A percentile compares a stretch with the other conserved stretches of the same genome.
Evolutionary conservation across 2,797 vertebrate genomes (phyloP).

Genomic region (Centroberyx gerrardi): DNA sequence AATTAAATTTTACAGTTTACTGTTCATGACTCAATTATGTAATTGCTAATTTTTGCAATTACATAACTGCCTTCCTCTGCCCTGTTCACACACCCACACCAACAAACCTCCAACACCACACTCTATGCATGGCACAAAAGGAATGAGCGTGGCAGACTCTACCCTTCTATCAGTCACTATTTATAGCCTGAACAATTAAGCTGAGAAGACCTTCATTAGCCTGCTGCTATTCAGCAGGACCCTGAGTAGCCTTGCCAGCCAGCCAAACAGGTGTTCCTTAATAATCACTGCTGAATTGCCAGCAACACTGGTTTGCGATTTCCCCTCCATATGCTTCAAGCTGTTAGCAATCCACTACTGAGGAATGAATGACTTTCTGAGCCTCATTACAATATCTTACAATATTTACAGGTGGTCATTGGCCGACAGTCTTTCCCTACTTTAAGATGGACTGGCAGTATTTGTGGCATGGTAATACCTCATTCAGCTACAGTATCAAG

Average conservation of each 20-base stretch:
- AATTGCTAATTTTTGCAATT: conserved; percentile 69
- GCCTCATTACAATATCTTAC: conserved; percentile 76
- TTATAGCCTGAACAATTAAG: conserved; percentile 89
- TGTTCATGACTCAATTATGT: conserved; percentile 64
- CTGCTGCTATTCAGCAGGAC: conserved; percentile 84
- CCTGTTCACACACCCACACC: conserved; percentile 59
- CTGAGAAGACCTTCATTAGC: conserved; percentile 89
- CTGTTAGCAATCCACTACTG: conserved; percentile 77
- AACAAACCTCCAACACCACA: conserved; percentile 55
- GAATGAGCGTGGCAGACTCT: conserved; percentile 49
- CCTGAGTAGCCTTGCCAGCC: conserved; percentile 82
- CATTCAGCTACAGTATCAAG: conserved; percentile 19
- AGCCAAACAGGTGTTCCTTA: conserved; percentile 89
- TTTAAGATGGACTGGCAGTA: conserved; percentile 29
- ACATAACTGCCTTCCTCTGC: conserved; percentile 50
- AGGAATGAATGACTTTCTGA: conserved; percentile 77
- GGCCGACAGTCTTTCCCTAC: conserved; percentile 58
- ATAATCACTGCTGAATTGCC: conserved; percentile 86
- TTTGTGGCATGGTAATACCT: conserved; percentile 15
- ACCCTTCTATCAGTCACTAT: conserved; percentile 79
- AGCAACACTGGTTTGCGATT: conserved; percentile 83
- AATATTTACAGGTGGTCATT: conserved; percentile 64
- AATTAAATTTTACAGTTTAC: conserved; percentile 56
- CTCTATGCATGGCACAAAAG: conserved; percentile 46
- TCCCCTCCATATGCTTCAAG: conserved; percentile 86